Evolutionary conservation across 2,113 vertebrate species (phyloP), one percentile per base, ranked within the genome.

Genomic region (Pungitius pungitius): DNA sequence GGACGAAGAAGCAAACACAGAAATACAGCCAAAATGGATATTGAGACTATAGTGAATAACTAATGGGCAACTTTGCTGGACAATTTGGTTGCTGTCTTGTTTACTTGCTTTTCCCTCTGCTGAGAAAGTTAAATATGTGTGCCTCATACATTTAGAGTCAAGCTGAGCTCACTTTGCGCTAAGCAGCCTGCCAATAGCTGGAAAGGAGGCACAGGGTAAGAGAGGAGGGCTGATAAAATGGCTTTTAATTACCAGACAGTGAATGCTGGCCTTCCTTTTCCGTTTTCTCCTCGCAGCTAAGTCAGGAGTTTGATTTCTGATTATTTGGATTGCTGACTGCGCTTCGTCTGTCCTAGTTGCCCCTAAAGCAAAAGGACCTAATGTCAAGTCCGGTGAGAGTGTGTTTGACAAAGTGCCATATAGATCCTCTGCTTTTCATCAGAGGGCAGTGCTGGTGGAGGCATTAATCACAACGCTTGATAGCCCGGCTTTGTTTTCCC

Each of bases 231-330:
- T 96, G 96, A 96, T 96, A 93, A 96, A 97, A 96, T 90, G 91
- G 89, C 89, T 96, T 96, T 98, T 98, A 98, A 97, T 97, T 96
- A 99, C 95, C 93, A 95, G 91, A 81, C 94, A 93, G 93, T 94
- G 95, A 94, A 94, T 90, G 91, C 82, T 90, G 93, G 92, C 91
- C 92, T 93, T 91, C 93, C 85, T 93, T 89, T 68, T 76, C 79
- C 87, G 72, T 88, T 85, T 85, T 89, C 89, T 92, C 87, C 87
- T 83, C 84, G 89, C 77, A 75, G 83, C 91, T 89, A 93, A 89
- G 93, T 91, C 90, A 91, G 85, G 89, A 57, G 81, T 96, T 98
- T 97, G 96, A 97, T 98, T 98, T 96, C 95, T 95, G 96, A 95
- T 97, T 93, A 95, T 94, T 93, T 87, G 92, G 93, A 90, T 90